These are phyloP conservation scores for Megalurothrips usitatus DNA, from an alignment of 2,888 invertebrate species.

Conservation along the genomic window DNA sequence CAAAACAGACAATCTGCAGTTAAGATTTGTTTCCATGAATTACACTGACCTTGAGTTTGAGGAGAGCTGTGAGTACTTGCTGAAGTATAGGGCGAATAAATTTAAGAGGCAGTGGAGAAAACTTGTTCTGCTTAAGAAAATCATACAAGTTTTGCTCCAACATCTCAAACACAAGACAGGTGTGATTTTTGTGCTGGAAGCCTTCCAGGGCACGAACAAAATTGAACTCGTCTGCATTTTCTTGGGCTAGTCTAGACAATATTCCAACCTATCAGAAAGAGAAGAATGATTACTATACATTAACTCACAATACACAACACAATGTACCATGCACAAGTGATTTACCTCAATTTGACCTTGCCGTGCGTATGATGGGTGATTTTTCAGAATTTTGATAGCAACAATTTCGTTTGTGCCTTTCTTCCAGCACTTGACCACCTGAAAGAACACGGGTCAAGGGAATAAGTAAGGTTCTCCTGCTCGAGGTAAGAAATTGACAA, in stretches of 20 bases:
- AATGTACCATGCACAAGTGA: neutral
- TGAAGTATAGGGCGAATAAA: constrained; percentile 98
- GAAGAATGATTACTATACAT: constrained; percentile 29
- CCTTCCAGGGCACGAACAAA: constrained; percentile 99
- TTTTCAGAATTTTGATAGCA: constrained; percentile 99
- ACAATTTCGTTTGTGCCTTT: constrained; percentile 99
- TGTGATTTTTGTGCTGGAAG: constrained; percentile 99
- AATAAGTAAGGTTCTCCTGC: too few relatives aligned
- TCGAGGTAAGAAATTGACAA: neutral
- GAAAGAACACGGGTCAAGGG: constrained; percentile 40
- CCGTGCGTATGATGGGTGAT: constrained; percentile 99
- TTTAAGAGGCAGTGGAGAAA: constrained; percentile 95
- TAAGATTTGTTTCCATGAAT: constrained; percentile 24
- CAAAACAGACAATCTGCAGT: neutral
- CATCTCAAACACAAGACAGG: constrained; percentile 99
- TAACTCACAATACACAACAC: too few relatives aligned
- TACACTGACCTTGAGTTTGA: constrained; percentile 74
- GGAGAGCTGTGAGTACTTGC: constrained; percentile 82
- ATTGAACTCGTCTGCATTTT: constrained; percentile 99
- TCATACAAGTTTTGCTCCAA: constrained; percentile 99
- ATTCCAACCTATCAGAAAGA: constrained; percentile 66
- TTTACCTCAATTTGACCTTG: constrained; percentile 99
- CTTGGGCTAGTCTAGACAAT: constrained; percentile 86
- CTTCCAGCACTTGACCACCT: constrained; percentile 99
- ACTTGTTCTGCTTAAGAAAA: constrained; percentile 99